Conservation (phyloP, 2,888 invertebrate genomes). For the Ophion ellenae region DNA sequence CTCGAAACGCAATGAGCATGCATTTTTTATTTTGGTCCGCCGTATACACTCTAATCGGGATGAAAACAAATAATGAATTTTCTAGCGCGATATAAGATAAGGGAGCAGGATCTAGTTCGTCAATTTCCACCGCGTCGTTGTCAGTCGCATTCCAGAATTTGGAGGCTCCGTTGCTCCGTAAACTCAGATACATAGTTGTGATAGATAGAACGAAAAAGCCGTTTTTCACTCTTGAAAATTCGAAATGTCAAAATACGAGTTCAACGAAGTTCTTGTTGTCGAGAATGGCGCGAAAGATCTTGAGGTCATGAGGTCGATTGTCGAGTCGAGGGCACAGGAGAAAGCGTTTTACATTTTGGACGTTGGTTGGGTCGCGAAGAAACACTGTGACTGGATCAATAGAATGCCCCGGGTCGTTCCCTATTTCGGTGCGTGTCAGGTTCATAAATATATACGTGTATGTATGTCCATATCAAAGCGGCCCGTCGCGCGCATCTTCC, state of each 20-base stretch:
- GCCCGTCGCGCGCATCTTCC: background rate
- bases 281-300: slow-evolving; percentile 72
- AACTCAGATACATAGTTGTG: background rate
- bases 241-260: slow-evolving; percentile 59
- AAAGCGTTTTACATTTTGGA: slow-evolving; percentile 79
- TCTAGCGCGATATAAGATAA: background rate
- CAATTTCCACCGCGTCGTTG: background rate
- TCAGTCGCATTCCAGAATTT: background rate
- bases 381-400: slow-evolving; percentile 77
- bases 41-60: background rate
- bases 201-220: background rate
- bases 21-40: background rate
- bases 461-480: too few relatives aligned
- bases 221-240: background rate
- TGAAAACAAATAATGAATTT: background rate
- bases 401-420: slow-evolving; percentile 80
- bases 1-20: background rate
- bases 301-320: slow-evolving; percentile 74
- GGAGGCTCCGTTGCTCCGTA: background rate
- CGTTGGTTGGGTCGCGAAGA: slow-evolving; percentile 75
- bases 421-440: slow-evolving; percentile 78
- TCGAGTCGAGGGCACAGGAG: slow-evolving; percentile 71
- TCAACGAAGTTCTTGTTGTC: slow-evolving; percentile 72
- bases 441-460: slow-evolving; percentile 81
- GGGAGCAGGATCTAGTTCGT: background rate